These are phyloP conservation scores for Asteroscopus sphinx DNA, from an alignment of 2,888 invertebrate species.

Conservation along the genomic window DNA sequence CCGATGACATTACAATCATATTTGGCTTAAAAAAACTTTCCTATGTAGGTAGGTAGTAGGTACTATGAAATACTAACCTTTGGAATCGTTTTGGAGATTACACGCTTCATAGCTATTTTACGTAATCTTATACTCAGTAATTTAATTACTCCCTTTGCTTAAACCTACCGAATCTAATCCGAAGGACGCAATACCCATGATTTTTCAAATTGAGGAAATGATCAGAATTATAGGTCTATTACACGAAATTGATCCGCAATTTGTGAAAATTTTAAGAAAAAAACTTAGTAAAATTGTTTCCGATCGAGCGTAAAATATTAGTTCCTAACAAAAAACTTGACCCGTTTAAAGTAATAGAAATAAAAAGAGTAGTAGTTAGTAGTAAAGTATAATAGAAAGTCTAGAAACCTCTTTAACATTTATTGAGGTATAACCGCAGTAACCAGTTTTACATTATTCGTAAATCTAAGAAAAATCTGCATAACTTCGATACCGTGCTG, in stretches of 20 bases:
- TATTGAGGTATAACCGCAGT: too few relatives aligned
- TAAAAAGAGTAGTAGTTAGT: too few relatives aligned
- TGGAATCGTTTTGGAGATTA: not conserved
- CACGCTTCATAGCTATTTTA: not conserved
- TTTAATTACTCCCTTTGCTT: conserved; percentile 1
- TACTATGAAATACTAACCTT: not conserved
- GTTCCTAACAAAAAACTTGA: not conserved
- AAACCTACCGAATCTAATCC: conserved; percentile 1
- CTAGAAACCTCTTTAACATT: too few relatives aligned
- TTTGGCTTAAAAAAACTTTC: too few relatives aligned
- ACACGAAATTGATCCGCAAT: conserved; percentile 16
- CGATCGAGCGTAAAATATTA: not conserved
- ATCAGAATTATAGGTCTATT: conserved; percentile 9
- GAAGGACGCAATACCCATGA: conserved; percentile 22
- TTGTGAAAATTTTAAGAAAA: not conserved
- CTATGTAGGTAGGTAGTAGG: too few relatives aligned
- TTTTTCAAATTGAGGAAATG: conserved; percentile 30
- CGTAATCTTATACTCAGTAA: not conserved
- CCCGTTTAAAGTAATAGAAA: not conserved
- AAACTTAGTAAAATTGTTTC: not conserved
- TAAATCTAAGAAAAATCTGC: too few relatives aligned
- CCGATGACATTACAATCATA: too few relatives aligned
- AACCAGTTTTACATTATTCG: too few relatives aligned
- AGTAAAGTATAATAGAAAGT: too few relatives aligned
- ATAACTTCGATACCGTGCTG: too few relatives aligned